Evolutionary conservation across 2,797 vertebrate genomes (phyloP).

Genomic region (Agapornis canus): DNA sequence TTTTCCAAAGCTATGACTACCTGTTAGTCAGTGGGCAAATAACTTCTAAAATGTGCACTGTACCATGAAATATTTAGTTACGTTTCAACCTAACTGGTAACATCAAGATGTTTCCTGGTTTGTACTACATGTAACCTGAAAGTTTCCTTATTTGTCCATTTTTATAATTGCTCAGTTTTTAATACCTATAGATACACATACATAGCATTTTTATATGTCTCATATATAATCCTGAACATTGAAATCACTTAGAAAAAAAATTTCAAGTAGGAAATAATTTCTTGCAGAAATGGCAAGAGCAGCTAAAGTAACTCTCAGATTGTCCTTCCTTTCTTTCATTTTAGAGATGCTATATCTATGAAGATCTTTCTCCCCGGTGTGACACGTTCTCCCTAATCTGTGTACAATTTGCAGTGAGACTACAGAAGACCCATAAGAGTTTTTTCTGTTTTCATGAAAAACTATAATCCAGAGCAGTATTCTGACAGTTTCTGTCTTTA

Average conservation of each 20-base stretch:
- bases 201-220: neutral
- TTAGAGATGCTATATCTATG: neutral
- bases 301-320: neutral
- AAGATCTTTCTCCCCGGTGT: neutral
- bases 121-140: neutral
- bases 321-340: neutral
- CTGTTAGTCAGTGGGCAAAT: neutral
- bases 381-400: neutral
- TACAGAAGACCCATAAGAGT: neutral
- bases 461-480: neutral
- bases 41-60: neutral
- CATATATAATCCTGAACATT: neutral
- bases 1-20: neutral
- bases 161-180: neutral
- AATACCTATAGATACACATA: neutral
- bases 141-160: neutral
- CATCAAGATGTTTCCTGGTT: neutral
- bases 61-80: neutral
- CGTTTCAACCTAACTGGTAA: neutral
- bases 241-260: neutral
- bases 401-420: neutral
- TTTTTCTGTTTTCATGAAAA: neutral
- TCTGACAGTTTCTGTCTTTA: neutral
- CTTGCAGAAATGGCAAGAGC: neutral
- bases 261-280: neutral